Percentiles rank a stretch among this genome's conserved stretches.
Evolutionary conservation across 2,888 invertebrate species (phyloP).

Genomic region (Harpalus rubripes): DNA sequence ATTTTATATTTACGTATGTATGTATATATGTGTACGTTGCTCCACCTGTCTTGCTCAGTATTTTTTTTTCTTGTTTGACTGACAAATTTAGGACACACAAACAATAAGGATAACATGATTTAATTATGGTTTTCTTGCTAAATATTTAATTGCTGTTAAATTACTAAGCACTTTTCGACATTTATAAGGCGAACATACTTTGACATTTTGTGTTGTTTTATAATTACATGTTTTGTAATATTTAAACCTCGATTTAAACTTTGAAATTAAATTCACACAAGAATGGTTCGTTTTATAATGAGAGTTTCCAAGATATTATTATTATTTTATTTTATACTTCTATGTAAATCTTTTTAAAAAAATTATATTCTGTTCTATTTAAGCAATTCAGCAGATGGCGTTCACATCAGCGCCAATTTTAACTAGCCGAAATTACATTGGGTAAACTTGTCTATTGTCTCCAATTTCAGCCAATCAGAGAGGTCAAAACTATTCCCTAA

Average conservation of each 20-base stretch:
- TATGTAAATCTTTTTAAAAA: too few relatives aligned
- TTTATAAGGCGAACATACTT: neutral
- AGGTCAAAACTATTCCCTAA: too few relatives aligned
- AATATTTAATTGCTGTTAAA: constrained; percentile 26
- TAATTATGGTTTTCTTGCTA: constrained; percentile 33
- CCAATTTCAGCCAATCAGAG: too few relatives aligned
- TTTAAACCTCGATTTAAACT: neutral
- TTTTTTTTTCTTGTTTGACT: constrained; percentile 16
- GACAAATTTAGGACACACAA: constrained; percentile 50
- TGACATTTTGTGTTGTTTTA: neutral
- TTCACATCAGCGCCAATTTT: too few relatives aligned
- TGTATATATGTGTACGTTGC: neutral
- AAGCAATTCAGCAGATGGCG: too few relatives aligned
- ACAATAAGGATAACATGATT: constrained; percentile 7
- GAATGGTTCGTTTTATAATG: neutral
- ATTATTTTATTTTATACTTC: too few relatives aligned
- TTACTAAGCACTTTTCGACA: constrained; percentile 31
- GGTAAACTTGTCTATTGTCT: too few relatives aligned
- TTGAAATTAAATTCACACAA: neutral
- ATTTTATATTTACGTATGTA: constrained; percentile 9
- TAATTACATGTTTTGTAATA: neutral
- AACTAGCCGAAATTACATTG: too few relatives aligned
- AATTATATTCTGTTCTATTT: too few relatives aligned
- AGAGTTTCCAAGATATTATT: neutral
- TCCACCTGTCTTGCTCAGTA: constrained; percentile 32